Conservation (phyloP, 2,113 vertebrate genomes). For the Lutjanus erythropterus region DNA sequence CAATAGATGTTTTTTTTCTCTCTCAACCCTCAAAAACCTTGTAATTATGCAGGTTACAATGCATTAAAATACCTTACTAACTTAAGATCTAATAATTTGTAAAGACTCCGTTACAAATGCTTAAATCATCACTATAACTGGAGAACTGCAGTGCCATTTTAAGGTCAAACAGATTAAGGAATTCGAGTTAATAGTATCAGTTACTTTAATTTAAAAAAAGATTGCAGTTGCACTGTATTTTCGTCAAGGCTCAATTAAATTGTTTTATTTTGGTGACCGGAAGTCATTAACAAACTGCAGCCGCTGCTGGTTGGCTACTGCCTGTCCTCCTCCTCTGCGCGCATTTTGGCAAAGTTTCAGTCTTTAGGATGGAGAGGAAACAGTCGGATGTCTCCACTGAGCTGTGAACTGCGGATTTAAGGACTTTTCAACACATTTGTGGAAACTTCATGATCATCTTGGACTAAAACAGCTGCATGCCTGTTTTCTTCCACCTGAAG, state of each 20-base stretch:
- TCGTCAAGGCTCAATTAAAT: neutral
- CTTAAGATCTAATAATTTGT: too few relatives aligned
- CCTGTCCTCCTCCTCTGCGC: neutral
- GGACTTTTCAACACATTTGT: neutral
- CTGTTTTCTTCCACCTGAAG: neutral
- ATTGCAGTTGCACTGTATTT: neutral
- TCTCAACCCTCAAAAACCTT: too few relatives aligned
- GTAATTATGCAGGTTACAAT: too few relatives aligned
- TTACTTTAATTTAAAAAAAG: neutral
- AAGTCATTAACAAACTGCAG: conserved; percentile 5
- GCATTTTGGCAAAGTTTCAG: conserved; percentile 54
- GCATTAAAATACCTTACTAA: too few relatives aligned
- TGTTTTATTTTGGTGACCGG: conserved; percentile 61
- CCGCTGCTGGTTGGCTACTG: neutral
- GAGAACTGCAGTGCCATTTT: too few relatives aligned
- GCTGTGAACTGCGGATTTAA: neutral
- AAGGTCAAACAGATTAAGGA: too few relatives aligned
- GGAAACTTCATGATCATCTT: neutral
- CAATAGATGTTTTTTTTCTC: too few relatives aligned
- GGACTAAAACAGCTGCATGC: neutral
- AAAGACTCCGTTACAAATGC: too few relatives aligned
- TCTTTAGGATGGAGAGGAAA: conserved; percentile 38
- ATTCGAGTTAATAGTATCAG: too few relatives aligned
- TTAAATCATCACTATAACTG: too few relatives aligned
- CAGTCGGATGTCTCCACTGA: neutral